These are phyloP conservation scores for Caenorhabditis briggsae DNA, from an alignment of 1,140 invertebrate genomes.

Conservation along the genomic window DNA sequence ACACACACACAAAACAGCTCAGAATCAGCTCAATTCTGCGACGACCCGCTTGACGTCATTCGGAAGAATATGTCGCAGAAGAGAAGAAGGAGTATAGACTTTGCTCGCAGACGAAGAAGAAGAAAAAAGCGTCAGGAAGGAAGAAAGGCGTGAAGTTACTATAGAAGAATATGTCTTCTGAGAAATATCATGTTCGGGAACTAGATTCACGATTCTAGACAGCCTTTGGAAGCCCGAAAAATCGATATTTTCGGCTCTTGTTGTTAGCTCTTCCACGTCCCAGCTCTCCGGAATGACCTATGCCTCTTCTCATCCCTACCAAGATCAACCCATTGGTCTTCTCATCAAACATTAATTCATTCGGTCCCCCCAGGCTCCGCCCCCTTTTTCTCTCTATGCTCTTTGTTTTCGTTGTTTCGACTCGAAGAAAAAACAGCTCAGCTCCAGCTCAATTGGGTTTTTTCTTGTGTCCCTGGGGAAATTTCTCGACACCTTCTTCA, in stretches of 20 bases:
- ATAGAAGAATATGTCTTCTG: conserved; percentile 18
- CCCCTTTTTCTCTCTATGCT: background rate
- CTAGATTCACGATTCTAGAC: no score
- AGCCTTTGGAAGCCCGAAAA: no score
- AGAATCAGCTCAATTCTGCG: conserved; percentile 49
- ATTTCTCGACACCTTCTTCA: conserved; percentile 7
- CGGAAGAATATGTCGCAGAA: background rate
- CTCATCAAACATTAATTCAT: conserved; percentile 52
- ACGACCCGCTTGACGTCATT: conserved; percentile 34
- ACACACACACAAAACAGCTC: conserved; percentile 37
- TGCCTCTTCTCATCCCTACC: background rate
- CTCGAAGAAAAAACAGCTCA: conserved; percentile 4
- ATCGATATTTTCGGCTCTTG: no score
- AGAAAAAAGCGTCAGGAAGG: background rate
- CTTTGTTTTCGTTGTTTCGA: background rate
- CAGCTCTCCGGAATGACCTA: background rate
- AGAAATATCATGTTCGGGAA: no score
- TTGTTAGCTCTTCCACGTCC: no score
- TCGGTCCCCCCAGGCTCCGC: background rate
- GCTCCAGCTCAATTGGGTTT: conserved; percentile 19
- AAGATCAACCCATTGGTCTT: background rate
- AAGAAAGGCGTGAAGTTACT: background rate
- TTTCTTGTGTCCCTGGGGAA: background rate
- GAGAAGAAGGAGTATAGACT: conserved; percentile 14
- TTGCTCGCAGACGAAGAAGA: background rate